phyloP scores from a whole-genome alignment of 2,797 vertebrate species.

The Gallinago stenura region DNA sequence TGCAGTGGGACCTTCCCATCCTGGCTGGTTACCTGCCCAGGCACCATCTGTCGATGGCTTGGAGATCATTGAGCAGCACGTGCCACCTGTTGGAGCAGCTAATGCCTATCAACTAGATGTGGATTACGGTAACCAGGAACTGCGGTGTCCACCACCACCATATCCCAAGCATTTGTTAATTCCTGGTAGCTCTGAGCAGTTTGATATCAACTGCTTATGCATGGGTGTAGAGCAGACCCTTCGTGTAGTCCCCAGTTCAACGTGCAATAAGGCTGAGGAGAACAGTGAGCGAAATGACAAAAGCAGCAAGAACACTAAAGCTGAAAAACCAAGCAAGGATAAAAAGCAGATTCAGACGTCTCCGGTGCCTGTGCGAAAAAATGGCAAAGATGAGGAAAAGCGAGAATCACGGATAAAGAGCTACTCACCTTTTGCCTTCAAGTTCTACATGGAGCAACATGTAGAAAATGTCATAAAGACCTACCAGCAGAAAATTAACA shows the following conservation, averaged over 20 bases:
- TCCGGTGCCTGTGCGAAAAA: slow-evolving; percentile 93
- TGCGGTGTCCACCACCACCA: slow-evolving; percentile 91
- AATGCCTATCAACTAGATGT: slow-evolving; percentile 84
- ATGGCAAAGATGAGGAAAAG: slow-evolving; percentile 92
- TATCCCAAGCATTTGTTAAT: slow-evolving; percentile 93
- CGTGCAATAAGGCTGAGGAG: slow-evolving; percentile 79
- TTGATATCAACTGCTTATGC: slow-evolving; percentile 77
- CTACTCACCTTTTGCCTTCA: slow-evolving; percentile 97
- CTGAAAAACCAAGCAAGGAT: slow-evolving; percentile 88
- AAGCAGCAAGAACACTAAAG: slow-evolving; percentile 83
- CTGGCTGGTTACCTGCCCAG: slow-evolving; percentile 90
- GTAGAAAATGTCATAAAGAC: slow-evolving; percentile 98
- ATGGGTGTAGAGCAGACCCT: slow-evolving; percentile 84
- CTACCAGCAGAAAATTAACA: slow-evolving; percentile 96
- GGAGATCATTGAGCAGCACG: slow-evolving; percentile 82
- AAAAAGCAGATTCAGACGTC: slow-evolving; percentile 99
- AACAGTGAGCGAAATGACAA: slow-evolving; percentile 81
- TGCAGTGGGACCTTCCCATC: slow-evolving; percentile 95
- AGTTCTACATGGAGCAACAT: slow-evolving; percentile 99
- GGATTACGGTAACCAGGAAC: slow-evolving; percentile 83
- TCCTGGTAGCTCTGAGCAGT: slow-evolving; percentile 80
- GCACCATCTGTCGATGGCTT: slow-evolving; percentile 70
- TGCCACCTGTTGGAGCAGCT: slow-evolving; percentile 79
- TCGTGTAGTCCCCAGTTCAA: slow-evolving; percentile 77
- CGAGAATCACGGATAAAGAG: slow-evolving; percentile 96